Evolutionary conservation across 2,113 vertebrate genomes (phyloP).

Genomic region (Tachysurus vachellii): DNA sequence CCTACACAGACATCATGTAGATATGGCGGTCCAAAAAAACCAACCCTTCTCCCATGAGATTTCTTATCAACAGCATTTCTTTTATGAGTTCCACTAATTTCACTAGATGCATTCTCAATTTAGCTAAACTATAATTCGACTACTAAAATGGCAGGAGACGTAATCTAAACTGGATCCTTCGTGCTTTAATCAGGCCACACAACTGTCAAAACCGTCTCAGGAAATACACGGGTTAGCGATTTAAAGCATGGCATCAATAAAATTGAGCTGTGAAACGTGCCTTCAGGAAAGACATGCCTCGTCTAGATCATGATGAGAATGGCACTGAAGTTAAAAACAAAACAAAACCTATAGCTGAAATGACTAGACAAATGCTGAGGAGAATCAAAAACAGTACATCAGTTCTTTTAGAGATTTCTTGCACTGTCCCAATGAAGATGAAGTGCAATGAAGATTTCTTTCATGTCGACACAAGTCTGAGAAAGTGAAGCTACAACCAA

Average conservation of each 20-base stretch:
- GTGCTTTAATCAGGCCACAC: slow-evolving; percentile 8
- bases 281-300: slow-evolving; percentile 23
- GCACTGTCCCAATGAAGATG: not conserved
- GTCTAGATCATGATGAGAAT: not conserved
- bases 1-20: not conserved
- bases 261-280: slow-evolving; percentile 18
- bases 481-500: not conserved
- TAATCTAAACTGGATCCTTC: not conserved
- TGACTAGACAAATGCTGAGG: not conserved
- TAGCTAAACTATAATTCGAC: not conserved
- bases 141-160: not conserved
- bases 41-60: not conserved
- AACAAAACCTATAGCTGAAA: slow-evolving; percentile 1
- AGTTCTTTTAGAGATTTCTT: not conserved
- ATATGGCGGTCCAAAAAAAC: not conserved
- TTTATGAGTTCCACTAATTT: not conserved
- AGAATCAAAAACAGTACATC: not conserved
- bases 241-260: slow-evolving; percentile 25
- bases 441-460: too few relatives aligned
- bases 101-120: not conserved
- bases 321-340: slow-evolving; percentile 8
- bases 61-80: not conserved
- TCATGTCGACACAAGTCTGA: not conserved
- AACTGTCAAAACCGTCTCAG: slow-evolving; percentile 30
- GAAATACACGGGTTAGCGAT: slow-evolving; percentile 33